Conservation (phyloP, 2,797 vertebrate species). For the Gymnoscopelus microlampas region DNA sequence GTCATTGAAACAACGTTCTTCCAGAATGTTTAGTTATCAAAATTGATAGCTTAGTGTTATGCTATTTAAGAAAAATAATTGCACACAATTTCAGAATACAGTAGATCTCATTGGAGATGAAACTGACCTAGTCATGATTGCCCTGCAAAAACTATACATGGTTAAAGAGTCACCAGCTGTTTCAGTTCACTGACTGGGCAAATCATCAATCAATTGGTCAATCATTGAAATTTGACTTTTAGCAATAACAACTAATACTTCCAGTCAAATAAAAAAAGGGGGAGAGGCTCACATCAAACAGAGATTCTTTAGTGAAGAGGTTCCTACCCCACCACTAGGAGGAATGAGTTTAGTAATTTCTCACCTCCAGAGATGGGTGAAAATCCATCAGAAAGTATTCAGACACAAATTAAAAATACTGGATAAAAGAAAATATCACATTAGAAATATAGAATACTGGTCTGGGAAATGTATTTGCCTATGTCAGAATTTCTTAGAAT, state of each 20-base stretch:
- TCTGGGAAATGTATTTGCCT: too few species aligned
- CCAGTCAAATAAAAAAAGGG: slow-evolving; percentile 34
- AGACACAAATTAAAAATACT: too few species aligned
- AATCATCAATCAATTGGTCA: slow-evolving; percentile 21
- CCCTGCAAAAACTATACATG: slow-evolving; percentile 11
- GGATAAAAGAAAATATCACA: too few species aligned
- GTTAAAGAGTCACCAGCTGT: slow-evolving; percentile 33
- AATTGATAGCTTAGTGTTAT: not conserved
- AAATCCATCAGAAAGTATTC: too few species aligned
- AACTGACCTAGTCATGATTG: slow-evolving; percentile 6
- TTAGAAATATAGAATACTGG: too few species aligned
- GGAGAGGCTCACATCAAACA: slow-evolving; percentile 6
- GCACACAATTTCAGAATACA: too few species aligned
- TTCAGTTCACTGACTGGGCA: slow-evolving; percentile 6
- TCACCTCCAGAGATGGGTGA: slow-evolving; percentile 14
- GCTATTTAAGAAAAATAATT: too few species aligned
- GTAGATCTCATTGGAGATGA: too few species aligned
- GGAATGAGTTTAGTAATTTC: slow-evolving; percentile 40
- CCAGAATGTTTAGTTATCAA: too few species aligned
- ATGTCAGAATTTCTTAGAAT: too few species aligned
- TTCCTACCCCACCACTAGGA: slow-evolving; percentile 19
- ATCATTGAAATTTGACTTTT: slow-evolving; percentile 31
- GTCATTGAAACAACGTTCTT: too few species aligned
- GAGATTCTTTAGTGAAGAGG: slow-evolving; percentile 17
- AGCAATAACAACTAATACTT: slow-evolving; percentile 4